These are phyloP conservation scores for honey bee (Apis mellifera) DNA, from an alignment of 1,140 invertebrate genomes.

Conservation along the genomic window DNA sequence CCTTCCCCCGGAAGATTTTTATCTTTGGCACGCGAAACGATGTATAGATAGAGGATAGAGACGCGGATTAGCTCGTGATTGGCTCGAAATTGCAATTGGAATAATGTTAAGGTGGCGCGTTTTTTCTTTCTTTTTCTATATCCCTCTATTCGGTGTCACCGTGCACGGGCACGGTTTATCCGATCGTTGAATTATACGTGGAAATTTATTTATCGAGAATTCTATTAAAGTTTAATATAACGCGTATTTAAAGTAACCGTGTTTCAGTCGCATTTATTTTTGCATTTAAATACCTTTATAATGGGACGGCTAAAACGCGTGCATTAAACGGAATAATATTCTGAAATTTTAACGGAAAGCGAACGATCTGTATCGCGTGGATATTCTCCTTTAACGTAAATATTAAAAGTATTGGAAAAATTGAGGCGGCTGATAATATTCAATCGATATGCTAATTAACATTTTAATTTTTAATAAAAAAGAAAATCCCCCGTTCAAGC, in stretches of 20 bases:
- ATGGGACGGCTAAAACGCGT: not conserved
- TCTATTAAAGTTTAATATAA: constrained; percentile 2
- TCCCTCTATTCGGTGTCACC: not conserved
- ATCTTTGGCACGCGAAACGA: not conserved
- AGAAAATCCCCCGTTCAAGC: too few relatives aligned
- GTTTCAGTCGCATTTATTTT: constrained; percentile 6
- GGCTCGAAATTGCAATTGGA: not conserved
- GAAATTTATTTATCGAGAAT: constrained; percentile 3
- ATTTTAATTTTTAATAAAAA: not conserved
- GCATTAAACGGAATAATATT: not conserved
- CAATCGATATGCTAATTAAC: not conserved
- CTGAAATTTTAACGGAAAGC: not conserved
- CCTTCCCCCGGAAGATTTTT: not conserved
- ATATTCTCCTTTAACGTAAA: not conserved
- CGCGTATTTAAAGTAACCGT: constrained; percentile 4
- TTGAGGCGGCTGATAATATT: not conserved
- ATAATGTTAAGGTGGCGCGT: not conserved
- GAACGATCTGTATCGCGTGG: not conserved
- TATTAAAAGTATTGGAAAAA: not conserved
- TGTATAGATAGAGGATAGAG: not conserved
- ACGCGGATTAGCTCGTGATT: not conserved
- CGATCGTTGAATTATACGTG: not conserved
- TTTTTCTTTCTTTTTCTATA: too few relatives aligned
- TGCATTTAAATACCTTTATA: constrained; percentile 11
- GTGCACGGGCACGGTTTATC: not conserved